Conservation (phyloP, 2,797 vertebrate species). For the Chiloscyllium punctatum region DNA sequence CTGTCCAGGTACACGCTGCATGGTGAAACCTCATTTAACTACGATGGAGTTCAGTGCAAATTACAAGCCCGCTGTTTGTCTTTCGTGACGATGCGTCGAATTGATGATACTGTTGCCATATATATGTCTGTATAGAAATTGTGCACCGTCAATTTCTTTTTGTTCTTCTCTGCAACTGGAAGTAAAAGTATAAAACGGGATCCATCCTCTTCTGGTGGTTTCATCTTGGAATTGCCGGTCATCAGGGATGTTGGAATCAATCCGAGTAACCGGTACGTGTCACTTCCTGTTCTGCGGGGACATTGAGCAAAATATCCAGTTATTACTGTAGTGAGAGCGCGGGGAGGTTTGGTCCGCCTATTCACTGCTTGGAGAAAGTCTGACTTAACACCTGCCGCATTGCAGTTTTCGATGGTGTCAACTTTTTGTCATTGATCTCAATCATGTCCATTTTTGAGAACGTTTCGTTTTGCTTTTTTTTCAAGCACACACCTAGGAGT, state of each 20-base stretch:
- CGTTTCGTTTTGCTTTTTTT: background rate
- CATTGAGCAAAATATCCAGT: background rate
- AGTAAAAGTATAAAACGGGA: background rate
- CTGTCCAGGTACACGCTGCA: background rate
- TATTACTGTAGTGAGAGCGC: background rate
- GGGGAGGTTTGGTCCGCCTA: background rate
- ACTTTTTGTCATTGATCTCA: background rate
- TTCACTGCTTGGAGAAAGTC: background rate
- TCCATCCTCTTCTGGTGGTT: background rate
- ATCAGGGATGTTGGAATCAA: conserved; percentile 59
- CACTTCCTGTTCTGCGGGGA: background rate
- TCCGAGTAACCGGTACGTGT: conserved; percentile 65
- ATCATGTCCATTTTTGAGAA: background rate
- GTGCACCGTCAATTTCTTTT: background rate
- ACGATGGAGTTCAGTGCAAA: background rate
- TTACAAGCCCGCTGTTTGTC: background rate
- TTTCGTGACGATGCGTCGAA: background rate
- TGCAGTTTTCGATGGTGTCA: background rate
- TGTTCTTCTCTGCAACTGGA: background rate
- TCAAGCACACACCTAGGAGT: background rate
- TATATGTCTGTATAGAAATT: background rate
- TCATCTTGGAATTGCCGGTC: background rate
- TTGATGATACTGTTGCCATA: background rate
- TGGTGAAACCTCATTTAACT: background rate
- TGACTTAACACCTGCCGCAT: background rate